Evolutionary conservation across 2,888 invertebrate genomes (phyloP).

Genomic region (Parochlus steinenii): DNA sequence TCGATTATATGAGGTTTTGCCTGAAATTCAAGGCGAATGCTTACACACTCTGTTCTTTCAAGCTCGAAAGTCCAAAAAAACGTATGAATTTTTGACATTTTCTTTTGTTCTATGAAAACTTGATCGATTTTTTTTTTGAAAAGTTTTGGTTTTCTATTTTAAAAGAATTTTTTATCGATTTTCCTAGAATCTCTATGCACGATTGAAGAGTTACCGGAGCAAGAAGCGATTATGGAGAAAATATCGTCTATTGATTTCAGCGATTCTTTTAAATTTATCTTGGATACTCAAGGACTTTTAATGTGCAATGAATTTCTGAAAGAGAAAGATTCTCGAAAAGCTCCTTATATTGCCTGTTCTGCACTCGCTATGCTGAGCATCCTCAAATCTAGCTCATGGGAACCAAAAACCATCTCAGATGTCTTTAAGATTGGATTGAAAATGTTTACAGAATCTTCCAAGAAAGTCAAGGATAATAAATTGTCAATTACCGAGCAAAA

Average conservation of each 20-base stretch:
- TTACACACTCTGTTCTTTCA: slow-evolving; percentile 9
- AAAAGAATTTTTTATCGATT: too few species aligned
- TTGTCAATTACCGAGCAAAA: slow-evolving; percentile 5
- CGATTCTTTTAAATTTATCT: slow-evolving; percentile 8
- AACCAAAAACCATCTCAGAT: neutral
- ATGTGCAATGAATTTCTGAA: neutral
- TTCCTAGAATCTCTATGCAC: too few species aligned
- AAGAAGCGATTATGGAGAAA: neutral
- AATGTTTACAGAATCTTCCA: slow-evolving; percentile 4
- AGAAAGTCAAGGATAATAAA: slow-evolving; percentile 3
- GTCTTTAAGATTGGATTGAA: slow-evolving; percentile 5
- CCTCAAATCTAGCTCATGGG: slow-evolving; percentile 9
- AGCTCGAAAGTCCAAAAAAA: too few species aligned
- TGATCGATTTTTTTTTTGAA: too few species aligned
- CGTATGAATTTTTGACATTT: too few species aligned
- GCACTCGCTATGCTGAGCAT: slow-evolving; percentile 7
- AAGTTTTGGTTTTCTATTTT: too few species aligned
- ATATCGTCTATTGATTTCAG: slow-evolving; percentile 1
- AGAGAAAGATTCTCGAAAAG: neutral
- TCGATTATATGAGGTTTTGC: neutral
- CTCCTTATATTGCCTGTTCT: slow-evolving; percentile 5
- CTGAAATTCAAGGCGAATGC: slow-evolving; percentile 1
- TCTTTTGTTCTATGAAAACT: too few species aligned
- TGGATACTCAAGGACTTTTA: slow-evolving; percentile 10
- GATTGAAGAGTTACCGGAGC: too few species aligned